Evolutionary conservation across 2,888 invertebrate species (phyloP), one percentile per base, ranked within the genome.

Genomic region (Drosophila limbata): DNA sequence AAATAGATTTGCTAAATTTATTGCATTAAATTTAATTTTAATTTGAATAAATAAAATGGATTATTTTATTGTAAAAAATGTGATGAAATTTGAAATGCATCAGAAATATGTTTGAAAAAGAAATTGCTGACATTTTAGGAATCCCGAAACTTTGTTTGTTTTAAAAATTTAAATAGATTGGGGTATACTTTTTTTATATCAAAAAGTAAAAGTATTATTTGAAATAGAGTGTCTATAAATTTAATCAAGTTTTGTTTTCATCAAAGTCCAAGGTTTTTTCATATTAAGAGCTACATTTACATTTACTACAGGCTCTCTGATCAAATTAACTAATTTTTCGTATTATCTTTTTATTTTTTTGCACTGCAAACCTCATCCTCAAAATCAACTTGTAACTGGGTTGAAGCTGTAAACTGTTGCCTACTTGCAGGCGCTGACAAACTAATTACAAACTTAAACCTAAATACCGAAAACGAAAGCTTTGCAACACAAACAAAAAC

Each of bases 391-490:
- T 51, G 25, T 13, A 9, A 50, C 21, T 53, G 15, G 31, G n/a
- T 39, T 44, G 8, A 10, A 15, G 8, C 50, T 13, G 21, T 42
- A 55, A 69, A 68, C 62, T 65, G 79, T 81, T 81, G 76, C 82
- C 71, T 81, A 55, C 68, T 73, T 45, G 17, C 50, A 60, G 71
- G 81, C 78, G 86, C 78, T 69, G 69, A 61, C 72, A 83, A 84
- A 84, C 86, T 83, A 88, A 84, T 84, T 84, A 86, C 65, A 76
- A 84, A 88, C 84, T 86, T 80, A 86, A 84, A 77, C 70, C 75
- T 66, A 79, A 79, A 79, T 71, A 70, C 67, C 75, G 64, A 78
- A 85, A 80, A 84, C 65, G 69, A 76, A 73, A 79, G 72, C 77
- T 71, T 9, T 50, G 60, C 65, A 64, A 72, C 68, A 68, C 77